Evolutionary conservation across 2,113 vertebrate genomes (phyloP).

Genomic region (Rhadina sibilatrix): DNA sequence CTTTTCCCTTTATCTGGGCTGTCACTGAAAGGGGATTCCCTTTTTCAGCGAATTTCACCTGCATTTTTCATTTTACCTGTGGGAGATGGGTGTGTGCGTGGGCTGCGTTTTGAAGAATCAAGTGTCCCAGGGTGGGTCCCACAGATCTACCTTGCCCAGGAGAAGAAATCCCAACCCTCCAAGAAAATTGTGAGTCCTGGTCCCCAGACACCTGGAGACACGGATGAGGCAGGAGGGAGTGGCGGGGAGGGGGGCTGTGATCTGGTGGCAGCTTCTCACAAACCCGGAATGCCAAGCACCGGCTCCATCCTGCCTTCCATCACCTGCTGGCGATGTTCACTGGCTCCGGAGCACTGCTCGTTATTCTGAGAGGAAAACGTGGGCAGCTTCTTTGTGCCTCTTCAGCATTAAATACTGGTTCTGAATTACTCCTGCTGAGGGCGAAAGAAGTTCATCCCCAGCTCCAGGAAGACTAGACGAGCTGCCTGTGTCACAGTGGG

Average conservation of each 20-base stretch:
- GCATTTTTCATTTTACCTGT: background rate
- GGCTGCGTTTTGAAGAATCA: background rate
- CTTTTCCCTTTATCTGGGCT: background rate
- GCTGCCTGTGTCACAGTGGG: background rate
- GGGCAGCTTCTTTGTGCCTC: background rate
- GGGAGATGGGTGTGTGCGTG: background rate
- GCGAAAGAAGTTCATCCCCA: background rate
- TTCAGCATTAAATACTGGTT: accelerated
- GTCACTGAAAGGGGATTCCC: background rate
- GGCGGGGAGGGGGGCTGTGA: accelerated
- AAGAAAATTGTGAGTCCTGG: background rate
- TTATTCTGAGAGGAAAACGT: background rate
- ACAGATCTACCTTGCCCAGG: background rate
- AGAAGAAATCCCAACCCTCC: background rate
- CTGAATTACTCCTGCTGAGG: background rate
- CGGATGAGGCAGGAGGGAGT: accelerated
- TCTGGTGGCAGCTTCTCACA: background rate
- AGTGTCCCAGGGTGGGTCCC: background rate
- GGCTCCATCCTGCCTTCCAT: background rate
- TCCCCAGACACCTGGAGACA: background rate
- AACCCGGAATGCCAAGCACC: accelerated
- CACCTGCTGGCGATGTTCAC: accelerated
- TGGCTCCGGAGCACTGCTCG: background rate
- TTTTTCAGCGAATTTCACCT: background rate
- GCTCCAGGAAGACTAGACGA: background rate